Base-by-base conservation (phyloP, 2,888 invertebrate species). In the Ormia ochracea region DNA sequence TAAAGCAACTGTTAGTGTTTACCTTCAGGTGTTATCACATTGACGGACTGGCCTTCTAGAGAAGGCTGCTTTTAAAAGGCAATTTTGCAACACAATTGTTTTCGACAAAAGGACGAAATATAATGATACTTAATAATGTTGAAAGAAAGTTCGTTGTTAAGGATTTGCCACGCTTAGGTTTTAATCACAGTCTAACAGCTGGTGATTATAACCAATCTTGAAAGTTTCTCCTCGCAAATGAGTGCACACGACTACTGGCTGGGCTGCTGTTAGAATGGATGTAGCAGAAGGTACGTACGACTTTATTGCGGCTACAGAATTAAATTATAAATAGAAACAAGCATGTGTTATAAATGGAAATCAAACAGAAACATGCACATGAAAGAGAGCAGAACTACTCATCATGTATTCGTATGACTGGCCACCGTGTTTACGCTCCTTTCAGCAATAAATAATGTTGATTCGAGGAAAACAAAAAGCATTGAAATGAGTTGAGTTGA, bases 371-470 rank as follows among this genome's bases (percentile, higher is more conserved):
- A 59, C 38, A 28, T n/a, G n/a, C n/a, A n/a, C n/a, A n/a, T 26
- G 4, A 31, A 56, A 28, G 36, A 58, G 33, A 43, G 12, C 43
- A 19, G 12, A 21, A 12, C 54, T 45, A 26, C 3, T 3, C 38
- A 12, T 17, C 7, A 26, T 66, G 38, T 38, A 5, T 3, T n/a
- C 14, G 38, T 38, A 5, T 38, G 17, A 6, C 7, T 17, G 75
- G 43, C 56, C 26, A 38, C 17, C 28, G 12, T n/a, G n/a, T 45
- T 19, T 43, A 41, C 10, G 41, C 33, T 59, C 36, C 45, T 63
- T 76, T 76, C 17, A 61, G 48, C 61, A 45, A 48, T 61, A 69
- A 63, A 61, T 63, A 63, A 63, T 56, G n/a, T 63, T 63, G 21
- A 63, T 63, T 54, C 56, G 28, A 69, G 45, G 38, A n/a, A 43